Evolutionary conservation across 2,113 vertebrate species (phyloP), one percentile per base, ranked within the genome.

Genomic region (Psephotus haematonotus): DNA sequence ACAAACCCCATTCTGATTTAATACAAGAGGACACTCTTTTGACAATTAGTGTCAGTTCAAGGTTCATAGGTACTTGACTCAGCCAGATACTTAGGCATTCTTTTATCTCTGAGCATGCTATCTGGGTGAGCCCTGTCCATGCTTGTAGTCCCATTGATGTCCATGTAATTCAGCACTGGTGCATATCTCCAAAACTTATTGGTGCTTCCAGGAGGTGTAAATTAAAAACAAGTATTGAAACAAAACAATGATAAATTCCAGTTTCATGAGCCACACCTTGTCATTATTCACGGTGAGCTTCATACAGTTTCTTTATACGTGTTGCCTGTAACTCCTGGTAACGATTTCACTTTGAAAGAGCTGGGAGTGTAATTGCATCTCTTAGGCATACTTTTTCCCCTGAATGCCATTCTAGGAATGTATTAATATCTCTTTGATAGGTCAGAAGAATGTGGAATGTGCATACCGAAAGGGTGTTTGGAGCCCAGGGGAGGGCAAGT

Each of bases 401-500:
- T 27, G n/a, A 90, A 83, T 95, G 85, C 90, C 86, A 88, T 78
- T 84, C 72, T 91, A 97, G 95, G 96, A 98, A 97, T 98, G 95
- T 97, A 98, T 97, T 97, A 95, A 96, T 97, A 97, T 95, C 28
- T 70, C 90, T 87, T 74, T 90, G 96, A 92, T 96, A 96, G 86
- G 84, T 95, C 91, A 91, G 94, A 97, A 93, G 96, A 94, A 97
- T 90, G 88, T 94, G 86, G 95, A 97, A 96, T 96, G 94, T 74
- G 82, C 76, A 82, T 95, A 69, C 72, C 90, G 70, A 95, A 68
- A 64, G 68, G 63, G 84, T 60, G 23, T 95, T 96, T 94, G 67
- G 55, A 96, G 86, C 82, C 88, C 65, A 83, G 44, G 68, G 92
- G 57, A 92, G 76, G 82, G 89, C 85, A 95, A 96, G 75, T 80